Conservation (phyloP, 2,113 vertebrate genomes). For the Pituophis catenifer region DNA sequence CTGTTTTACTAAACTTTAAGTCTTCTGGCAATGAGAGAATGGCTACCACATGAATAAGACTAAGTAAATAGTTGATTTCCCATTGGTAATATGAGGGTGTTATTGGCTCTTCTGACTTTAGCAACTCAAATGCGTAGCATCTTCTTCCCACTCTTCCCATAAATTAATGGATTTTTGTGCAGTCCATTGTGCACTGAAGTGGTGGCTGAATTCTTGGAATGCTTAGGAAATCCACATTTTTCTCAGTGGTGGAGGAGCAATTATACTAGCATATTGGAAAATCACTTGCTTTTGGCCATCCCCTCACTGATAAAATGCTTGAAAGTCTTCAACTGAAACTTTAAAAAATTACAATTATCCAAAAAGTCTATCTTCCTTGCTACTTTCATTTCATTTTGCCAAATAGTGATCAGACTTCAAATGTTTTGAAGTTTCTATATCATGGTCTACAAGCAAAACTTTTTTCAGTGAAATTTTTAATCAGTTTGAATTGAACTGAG, state of each 20-base stretch:
- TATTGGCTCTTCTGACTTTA: neutral
- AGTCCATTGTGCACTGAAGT: neutral
- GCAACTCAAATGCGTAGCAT: neutral
- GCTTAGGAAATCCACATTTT: neutral
- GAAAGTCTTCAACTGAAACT: too few relatives aligned
- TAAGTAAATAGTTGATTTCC: neutral
- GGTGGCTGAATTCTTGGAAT: neutral
- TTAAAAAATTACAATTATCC: too few relatives aligned
- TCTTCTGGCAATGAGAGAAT: neutral
- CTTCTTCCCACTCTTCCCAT: neutral
- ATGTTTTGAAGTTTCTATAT: neutral
- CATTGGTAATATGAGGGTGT: neutral
- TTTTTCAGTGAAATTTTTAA: neutral
- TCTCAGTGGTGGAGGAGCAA: neutral
- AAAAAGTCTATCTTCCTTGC: neutral
- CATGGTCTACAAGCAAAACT: neutral
- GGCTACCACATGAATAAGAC: neutral
- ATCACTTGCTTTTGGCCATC: neutral
- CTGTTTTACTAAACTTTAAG: neutral
- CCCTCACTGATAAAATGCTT: neutral
- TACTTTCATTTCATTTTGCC: neutral
- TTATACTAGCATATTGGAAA: neutral
- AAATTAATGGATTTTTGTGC: neutral
- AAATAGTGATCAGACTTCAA: neutral
- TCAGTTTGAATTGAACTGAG: neutral